A percentile compares a stretch with the other conserved stretches of the same genome.
phyloP scores from a whole-genome alignment of 2,797 vertebrate species.

The Fratercula arctica region DNA sequence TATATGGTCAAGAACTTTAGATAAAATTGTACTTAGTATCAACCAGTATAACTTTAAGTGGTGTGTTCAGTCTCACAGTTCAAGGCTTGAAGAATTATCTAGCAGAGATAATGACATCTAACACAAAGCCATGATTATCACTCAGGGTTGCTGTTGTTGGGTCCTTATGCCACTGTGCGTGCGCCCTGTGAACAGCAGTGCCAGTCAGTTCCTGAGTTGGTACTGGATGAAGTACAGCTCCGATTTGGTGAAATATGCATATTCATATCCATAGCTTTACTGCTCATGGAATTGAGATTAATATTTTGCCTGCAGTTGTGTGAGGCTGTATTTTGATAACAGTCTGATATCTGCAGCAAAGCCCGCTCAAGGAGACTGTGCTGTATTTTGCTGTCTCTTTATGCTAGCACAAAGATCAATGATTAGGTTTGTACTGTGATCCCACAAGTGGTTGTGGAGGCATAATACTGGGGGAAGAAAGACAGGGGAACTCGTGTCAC shows the following conservation, averaged over 20 bases:
- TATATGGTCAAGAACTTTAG: neutral
- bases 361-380: neutral
- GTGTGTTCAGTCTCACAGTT: neutral
- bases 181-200: neutral
- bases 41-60: too few species aligned
- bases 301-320: neutral
- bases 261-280: neutral
- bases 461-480: neutral
- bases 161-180: neutral
- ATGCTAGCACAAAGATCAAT: too few species aligned
- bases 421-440: neutral
- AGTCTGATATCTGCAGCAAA: neutral
- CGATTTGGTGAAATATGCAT: neutral
- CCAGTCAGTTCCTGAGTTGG: neutral
- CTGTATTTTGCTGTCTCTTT: neutral
- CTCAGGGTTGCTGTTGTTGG: neutral
- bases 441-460: neutral
- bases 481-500: neutral
- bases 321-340: neutral
- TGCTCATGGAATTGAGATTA: neutral
- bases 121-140: neutral
- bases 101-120: neutral
- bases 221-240: neutral
- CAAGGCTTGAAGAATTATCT: neutral
- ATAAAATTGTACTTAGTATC: too few species aligned